These are phyloP conservation scores for Porites evermanni DNA, from an alignment of 92 coral and sea anemone species.

Conservation along the genomic window DNA sequence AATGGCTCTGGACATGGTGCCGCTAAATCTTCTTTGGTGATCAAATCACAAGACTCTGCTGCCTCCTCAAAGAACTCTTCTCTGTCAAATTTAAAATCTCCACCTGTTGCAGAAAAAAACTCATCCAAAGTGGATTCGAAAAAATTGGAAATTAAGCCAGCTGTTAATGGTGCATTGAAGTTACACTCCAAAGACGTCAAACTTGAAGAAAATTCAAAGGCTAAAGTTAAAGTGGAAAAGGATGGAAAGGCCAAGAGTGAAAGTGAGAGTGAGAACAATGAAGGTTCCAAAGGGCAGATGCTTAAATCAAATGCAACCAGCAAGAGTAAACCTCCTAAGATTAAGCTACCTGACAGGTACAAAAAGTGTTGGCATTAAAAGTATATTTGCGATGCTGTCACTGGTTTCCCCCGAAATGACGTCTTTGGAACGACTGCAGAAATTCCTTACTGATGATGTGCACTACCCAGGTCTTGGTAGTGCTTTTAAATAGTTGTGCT, in stretches of 20 bases:
- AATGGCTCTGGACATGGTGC: slow-evolving; percentile 4
- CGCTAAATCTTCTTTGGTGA: slow-evolving; percentile 7
- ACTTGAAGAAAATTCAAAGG: slow-evolving; percentile 1
- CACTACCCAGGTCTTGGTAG: no score
- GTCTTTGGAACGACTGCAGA: no score
- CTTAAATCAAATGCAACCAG: neutral
- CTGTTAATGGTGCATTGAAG: slow-evolving; percentile 19
- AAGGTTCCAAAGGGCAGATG: neutral
- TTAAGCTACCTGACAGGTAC: slow-evolving; percentile 45
- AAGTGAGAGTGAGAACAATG: slow-evolving; percentile 2
- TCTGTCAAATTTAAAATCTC: slow-evolving; percentile 8
- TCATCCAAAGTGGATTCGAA: slow-evolving; percentile 6
- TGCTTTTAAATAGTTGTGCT: no score
- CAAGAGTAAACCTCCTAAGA: slow-evolving; percentile 44
- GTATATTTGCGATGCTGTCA: no score
- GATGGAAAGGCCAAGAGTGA: neutral
- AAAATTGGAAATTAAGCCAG: slow-evolving; percentile 24
- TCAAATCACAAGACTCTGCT: slow-evolving; percentile 9
- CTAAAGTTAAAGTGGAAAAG: slow-evolving; percentile 25
- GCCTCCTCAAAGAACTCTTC: slow-evolving; percentile 5
- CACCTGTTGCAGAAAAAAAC: neutral
- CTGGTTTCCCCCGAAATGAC: no score
- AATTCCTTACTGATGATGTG: no score
- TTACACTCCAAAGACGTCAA: slow-evolving; percentile 7
- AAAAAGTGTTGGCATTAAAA: neutral